Percentiles rank a stretch among this genome's conserved stretches.
These are phyloP conservation scores for Hemaris fuciformis DNA, from an alignment of 2,888 invertebrate genomes.

Conservation along the genomic window DNA sequence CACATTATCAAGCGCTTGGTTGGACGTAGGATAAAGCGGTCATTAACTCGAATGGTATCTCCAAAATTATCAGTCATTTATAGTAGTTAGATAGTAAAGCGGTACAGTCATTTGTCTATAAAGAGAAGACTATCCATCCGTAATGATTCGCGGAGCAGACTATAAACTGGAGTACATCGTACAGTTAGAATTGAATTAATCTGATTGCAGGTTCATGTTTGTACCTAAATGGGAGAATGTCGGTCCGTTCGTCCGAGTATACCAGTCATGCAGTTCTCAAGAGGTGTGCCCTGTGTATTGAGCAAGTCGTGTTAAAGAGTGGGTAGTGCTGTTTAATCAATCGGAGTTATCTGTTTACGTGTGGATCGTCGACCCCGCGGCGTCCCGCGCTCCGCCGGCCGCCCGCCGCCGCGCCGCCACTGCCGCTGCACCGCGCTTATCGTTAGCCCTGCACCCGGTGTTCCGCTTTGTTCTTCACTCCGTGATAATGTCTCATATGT, in stretches of 20 bases:
- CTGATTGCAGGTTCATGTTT: no score
- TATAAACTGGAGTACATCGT: no score
- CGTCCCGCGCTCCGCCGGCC: constrained; percentile 26
- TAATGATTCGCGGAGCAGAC: background rate
- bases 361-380: constrained; percentile 58
- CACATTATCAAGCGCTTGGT: constrained; percentile 12
- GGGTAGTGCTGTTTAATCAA: constrained; percentile 62
- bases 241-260: no score
- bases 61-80: constrained; percentile 1
- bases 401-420: constrained; percentile 23
- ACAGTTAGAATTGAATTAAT: no score
- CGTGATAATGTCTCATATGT: constrained; percentile 31
- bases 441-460: constrained; percentile 50
- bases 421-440: constrained; percentile 39
- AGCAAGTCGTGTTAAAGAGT: background rate
- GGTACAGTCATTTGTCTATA: background rate
- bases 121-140: background rate
- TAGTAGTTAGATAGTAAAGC: background rate
- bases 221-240: background rate
- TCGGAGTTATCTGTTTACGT: constrained; percentile 68
- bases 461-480: constrained; percentile 60
- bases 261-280: background rate
- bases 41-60: constrained; percentile 5
- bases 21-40: constrained; percentile 10
- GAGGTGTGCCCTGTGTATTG: background rate